phyloP scores from a whole-genome alignment of 2,797 vertebrate genomes.

The Natrix natrix region DNA sequence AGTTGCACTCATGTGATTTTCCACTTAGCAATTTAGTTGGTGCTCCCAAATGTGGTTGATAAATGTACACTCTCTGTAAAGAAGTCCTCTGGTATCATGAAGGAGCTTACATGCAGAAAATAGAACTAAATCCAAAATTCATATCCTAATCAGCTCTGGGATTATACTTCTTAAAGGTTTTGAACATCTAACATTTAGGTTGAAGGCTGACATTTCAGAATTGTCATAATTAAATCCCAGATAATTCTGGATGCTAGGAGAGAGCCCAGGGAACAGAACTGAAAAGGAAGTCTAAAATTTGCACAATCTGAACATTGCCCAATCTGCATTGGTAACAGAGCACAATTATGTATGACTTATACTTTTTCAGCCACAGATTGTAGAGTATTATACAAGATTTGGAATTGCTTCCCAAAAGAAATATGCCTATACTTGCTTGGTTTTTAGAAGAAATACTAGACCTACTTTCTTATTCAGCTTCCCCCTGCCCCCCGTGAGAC shows the following conservation, averaged over 20 bases:
- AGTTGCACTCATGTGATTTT: background rate
- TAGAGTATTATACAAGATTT: background rate
- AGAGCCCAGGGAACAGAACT: background rate
- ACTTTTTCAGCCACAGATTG: background rate
- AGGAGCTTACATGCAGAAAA: background rate
- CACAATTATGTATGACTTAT: background rate
- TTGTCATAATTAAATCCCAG: background rate
- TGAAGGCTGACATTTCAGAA: background rate
- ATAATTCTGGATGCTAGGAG: background rate
- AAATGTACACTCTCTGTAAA: background rate
- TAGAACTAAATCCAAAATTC: background rate
- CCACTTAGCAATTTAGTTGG: background rate
- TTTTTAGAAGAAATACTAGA: background rate
- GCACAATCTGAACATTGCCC: background rate
- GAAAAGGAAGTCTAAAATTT: background rate
- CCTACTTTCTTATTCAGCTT: background rate
- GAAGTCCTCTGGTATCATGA: background rate
- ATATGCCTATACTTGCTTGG: background rate
- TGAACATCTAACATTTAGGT: background rate
- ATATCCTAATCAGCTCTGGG: background rate
- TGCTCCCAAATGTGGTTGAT: background rate
- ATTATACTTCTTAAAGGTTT: background rate
- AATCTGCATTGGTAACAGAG: background rate
- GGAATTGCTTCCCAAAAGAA: background rate
- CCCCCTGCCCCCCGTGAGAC: fast-evolving